Percentiles rank a stretch among this genome's conserved stretches.
Evolutionary conservation across 1,140 invertebrate genomes (phyloP).

Genomic region (Ptiloglossa arizonensis): DNA sequence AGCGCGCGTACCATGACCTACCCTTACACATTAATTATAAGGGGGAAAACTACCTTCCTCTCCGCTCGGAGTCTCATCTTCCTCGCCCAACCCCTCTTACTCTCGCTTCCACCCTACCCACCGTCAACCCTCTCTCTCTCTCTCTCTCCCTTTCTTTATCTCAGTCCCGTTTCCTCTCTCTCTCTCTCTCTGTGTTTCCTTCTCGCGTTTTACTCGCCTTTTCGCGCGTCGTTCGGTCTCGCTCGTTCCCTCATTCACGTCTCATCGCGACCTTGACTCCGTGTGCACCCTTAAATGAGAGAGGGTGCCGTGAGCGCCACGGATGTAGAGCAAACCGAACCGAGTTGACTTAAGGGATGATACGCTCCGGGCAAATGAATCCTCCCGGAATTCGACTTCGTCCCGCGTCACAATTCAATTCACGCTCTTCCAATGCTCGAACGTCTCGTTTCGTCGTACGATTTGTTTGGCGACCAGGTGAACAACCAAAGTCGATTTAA

Average conservation of each 20-base stretch:
- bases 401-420: conserved; percentile 29
- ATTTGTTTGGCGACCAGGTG: too few relatives aligned
- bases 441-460: neutral
- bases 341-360: conserved; percentile 55
- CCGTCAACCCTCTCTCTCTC: conserved; percentile 23
- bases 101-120: conserved; percentile 60
- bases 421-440: neutral
- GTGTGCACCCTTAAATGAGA: conserved; percentile 71
- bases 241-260: conserved; percentile 71
- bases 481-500: neutral
- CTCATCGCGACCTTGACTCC: conserved; percentile 70
- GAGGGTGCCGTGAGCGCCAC: conserved; percentile 65
- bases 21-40: conserved; percentile 82
- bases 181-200: too few relatives aligned
- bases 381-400: conserved; percentile 9
- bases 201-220: conserved; percentile 47
- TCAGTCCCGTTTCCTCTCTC: conserved; percentile 51
- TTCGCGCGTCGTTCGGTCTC: conserved; percentile 26
- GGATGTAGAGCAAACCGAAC: conserved; percentile 59
- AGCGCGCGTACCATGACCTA: conserved; percentile 75
- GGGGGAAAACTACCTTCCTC: conserved; percentile 73
- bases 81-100: conserved; percentile 39
- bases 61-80: conserved; percentile 52
- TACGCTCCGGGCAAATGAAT: conserved; percentile 44
- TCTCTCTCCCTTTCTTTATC: conserved; percentile 38